These are phyloP conservation scores for Patella depressa DNA, from an alignment of 2,888 invertebrate genomes.

Conservation along the genomic window DNA sequence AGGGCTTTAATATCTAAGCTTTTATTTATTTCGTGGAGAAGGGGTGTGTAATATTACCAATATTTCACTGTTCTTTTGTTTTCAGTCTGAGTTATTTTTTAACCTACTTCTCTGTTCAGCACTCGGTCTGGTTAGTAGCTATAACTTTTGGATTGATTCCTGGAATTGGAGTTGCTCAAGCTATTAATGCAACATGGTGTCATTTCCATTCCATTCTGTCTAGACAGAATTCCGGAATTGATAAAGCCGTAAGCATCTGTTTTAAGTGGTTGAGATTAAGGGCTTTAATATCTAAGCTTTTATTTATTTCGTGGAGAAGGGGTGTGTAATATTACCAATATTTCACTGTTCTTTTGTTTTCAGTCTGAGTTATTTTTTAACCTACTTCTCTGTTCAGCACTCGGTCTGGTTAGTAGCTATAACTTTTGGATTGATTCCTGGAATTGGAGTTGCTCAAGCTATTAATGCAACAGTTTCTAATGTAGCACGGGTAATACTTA, in stretches of 20 bases:
- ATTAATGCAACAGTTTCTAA: not conserved
- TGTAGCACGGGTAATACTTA: not conserved
- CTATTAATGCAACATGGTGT: not conserved
- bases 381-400: not conserved
- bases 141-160: not conserved
- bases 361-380: not conserved
- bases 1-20: no score
- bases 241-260: no score
- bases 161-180: not conserved
- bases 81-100: not conserved
- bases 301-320: no score
- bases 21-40: no score
- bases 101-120: not conserved
- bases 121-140: not conserved
- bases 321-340: no score
- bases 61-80: not conserved
- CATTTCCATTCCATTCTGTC: no score
- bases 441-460: not conserved
- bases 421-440: not conserved
- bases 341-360: not conserved
- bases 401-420: not conserved
- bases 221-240: no score
- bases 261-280: no score
- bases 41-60: no score
- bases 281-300: no score